Conservation (phyloP, 2,888 invertebrate species). For the Brachyptera putata region DNA sequence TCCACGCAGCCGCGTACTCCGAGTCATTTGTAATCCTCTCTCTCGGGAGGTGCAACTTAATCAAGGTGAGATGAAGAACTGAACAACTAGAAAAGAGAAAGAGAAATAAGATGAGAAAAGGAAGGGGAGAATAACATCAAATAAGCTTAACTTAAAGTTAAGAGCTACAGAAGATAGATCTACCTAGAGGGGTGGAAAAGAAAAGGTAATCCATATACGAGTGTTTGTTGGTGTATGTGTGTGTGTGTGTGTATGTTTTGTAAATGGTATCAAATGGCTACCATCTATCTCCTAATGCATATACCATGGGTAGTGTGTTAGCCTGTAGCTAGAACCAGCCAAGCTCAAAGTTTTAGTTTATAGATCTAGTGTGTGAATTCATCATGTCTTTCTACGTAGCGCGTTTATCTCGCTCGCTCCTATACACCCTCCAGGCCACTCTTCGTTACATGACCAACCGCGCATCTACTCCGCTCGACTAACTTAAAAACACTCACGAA, state of each 20-base stretch:
- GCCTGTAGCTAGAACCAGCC: background rate
- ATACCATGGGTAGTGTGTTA: background rate
- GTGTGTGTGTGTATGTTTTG: constrained; percentile 1
- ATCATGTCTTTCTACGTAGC: constrained; percentile 14
- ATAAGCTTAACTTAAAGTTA: constrained; percentile 21
- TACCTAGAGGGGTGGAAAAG: constrained; percentile 2
- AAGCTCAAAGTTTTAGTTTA: constrained; percentile 22
- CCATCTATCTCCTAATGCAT: constrained; percentile 9
- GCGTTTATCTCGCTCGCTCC: background rate
- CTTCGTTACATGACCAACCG: background rate
- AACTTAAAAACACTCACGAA: no score
- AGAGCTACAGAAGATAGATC: background rate
- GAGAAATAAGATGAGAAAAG: no score
- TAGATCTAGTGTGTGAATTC: constrained; percentile 10
- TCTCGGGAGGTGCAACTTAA: background rate
- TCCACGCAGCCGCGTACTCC: no score
- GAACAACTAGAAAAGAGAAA: no score
- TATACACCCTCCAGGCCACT: background rate
- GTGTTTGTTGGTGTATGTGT: no score
- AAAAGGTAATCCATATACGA: constrained; percentile 5
- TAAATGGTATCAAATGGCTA: constrained; percentile 14
- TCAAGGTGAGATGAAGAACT: constrained; percentile 24
- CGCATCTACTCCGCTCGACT: no score
- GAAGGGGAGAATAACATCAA: constrained; percentile 8
- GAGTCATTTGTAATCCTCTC: no score